A percentile compares a stretch with the other conserved stretches of the same genome.
These are phyloP conservation scores for Pedionomus torquatus DNA, from an alignment of 2,113 vertebrate genomes.

Conservation along the genomic window DNA sequence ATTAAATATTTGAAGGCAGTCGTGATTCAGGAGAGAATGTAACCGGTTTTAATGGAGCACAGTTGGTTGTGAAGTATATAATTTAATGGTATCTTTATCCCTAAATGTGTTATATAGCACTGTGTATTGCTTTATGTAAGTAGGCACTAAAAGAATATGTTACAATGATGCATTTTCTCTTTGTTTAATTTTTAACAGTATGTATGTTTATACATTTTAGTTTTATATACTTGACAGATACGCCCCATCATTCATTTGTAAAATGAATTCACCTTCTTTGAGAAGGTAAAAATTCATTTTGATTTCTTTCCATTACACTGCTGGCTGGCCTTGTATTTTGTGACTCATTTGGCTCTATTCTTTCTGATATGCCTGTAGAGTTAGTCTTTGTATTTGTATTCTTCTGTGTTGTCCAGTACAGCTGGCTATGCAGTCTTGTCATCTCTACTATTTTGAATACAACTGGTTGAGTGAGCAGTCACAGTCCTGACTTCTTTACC, in stretches of 20 bases:
- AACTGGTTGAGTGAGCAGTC: neutral
- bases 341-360: conserved; percentile 42
- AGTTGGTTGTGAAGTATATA: neutral
- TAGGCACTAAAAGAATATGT: neutral
- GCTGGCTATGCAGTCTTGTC: neutral
- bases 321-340: conserved; percentile 14
- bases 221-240: neutral
- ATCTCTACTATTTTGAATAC: conserved; percentile 10
- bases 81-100: neutral
- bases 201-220: neutral
- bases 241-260: neutral
- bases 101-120: neutral
- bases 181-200: conserved; percentile 10
- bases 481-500: neutral
- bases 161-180: neutral
- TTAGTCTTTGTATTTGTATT: conserved; percentile 25
- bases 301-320: conserved; percentile 40
- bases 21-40: neutral
- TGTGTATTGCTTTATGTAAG: neutral
- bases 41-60: neutral
- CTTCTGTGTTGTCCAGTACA: neutral
- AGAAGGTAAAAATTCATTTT: neutral
- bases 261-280: conserved; percentile 14
- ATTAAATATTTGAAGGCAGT: neutral
- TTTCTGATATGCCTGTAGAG: conserved; percentile 12